Base-by-base conservation (phyloP, 1,140 invertebrate genomes). In the Bombus polaris region DNA sequence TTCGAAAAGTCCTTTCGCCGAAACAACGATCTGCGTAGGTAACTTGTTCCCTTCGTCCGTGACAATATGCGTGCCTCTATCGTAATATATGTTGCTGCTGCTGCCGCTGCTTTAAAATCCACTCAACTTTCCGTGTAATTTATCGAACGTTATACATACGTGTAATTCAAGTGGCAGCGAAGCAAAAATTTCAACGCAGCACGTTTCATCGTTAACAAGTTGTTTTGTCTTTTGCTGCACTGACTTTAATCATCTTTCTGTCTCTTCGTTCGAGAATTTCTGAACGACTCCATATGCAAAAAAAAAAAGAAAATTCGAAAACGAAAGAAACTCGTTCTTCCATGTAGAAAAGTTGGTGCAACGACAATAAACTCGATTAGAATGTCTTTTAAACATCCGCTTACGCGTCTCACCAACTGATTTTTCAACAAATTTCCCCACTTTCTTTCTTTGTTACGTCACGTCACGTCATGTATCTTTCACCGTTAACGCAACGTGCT, bases 281-380 rank as follows among this genome's bases (percentile, higher is more conserved):
- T 25, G n/a, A 44, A 76, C 10, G 44, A 22, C 32, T 75, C 74
- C 47, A 76, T 76, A 22, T 35, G 13, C 15, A 47, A 47, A 15
- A 47, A 47, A 68, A 8, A 35, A 9, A 22, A 8, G 9, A 25
- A 70, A 71, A 44, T 28, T 59, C 22, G n/a, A n/a, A 42, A 70
- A 66, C 71, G 35, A 62, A 82, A 88, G 59, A 35, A 78, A 81
- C 83, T 89, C 66, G 76, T 83, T 87, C 87, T 89, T 89, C 80
- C 80, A 87, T 65, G 15, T 53, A 78, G 66, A 76, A 72, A 86
- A 87, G 87, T 88, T 88, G 89, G 89, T 88, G 87, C 81, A 89
- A 90, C 87, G 90, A 91, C 87, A 91, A 90, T 90, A 91, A 65
- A 89, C 85, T 85, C 85, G 82, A 88, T 87, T 42, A 1, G 79